Evolutionary conservation across 2,113 vertebrate species (phyloP).

Genomic region (Epinephelus cyanopodus): DNA sequence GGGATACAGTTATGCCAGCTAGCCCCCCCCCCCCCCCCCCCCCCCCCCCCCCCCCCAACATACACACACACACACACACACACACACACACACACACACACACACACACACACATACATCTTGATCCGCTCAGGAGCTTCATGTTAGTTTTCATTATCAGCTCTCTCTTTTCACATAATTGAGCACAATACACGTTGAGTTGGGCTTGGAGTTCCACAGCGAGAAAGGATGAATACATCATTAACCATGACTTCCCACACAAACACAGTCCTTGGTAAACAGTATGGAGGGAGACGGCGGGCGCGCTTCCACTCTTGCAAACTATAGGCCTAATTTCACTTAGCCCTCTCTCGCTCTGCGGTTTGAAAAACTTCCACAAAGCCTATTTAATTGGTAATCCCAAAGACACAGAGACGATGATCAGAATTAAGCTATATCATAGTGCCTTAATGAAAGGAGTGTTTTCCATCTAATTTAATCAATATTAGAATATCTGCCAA

Average conservation of each 20-base stretch:
- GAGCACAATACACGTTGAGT: conserved; percentile 69
- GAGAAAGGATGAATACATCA: conserved; percentile 75
- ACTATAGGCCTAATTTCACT: conserved; percentile 54
- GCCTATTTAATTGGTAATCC: conserved; percentile 80
- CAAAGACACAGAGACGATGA: conserved; percentile 72
- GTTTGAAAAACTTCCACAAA: conserved; percentile 67
- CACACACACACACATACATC: conserved; percentile 60
- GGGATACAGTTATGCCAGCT: conserved; percentile 61
- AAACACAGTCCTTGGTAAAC: conserved; percentile 73
- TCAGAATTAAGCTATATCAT: conserved; percentile 77
- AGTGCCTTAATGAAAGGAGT: conserved; percentile 81
- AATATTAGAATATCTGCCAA: conserved; percentile 88
- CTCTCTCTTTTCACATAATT: conserved; percentile 76
- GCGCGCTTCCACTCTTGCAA: conserved; percentile 28
- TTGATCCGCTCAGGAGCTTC: conserved; percentile 73
- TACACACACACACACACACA: not conserved
- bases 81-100: not conserved
- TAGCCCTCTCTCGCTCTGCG: conserved; percentile 37
- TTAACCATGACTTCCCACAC: conserved; percentile 72
- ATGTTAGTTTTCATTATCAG: conserved; percentile 80
- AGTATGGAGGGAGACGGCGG: conserved; percentile 18
- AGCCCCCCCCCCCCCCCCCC: not conserved
- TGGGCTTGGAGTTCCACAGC: conserved; percentile 59
- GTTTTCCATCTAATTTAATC: conserved; percentile 85
- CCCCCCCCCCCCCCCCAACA: too few species aligned